Base-by-base conservation (phyloP, 2,888 invertebrate genomes). In the Heteromyza rotundicornis region DNA sequence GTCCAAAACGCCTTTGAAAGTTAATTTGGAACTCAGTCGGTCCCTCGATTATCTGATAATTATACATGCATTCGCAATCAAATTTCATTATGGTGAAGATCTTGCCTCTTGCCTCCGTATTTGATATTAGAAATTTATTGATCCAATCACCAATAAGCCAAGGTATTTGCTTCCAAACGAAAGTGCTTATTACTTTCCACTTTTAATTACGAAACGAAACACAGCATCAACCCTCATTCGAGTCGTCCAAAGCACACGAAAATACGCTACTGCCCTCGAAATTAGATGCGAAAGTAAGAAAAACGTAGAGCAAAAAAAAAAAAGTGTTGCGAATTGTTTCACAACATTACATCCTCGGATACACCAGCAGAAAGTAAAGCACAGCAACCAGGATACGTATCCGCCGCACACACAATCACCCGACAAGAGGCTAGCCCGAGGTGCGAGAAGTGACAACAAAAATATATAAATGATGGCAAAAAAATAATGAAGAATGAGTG, bases 291-390 rank as follows among this genome's bases (percentile, higher is more conserved):
- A 55, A 44, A 55, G 44, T 55, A 27, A 23, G 2, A 47, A n/a
- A n/a, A 36, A 54, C 16, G 20, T 3, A 35, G 17, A 35, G 27
- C 36, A 47, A 32, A 17, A 14, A 19, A 53, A 44, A 27, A 57
- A 57, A 60, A 60, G 64, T 64, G 64, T 64, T 64, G 64, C 44
- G 60, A 64, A 64, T 64, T 64, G 55, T 60, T 64, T 57, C 58
- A 56, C 55, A 60, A 64, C 60, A 60, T 60, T 51, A 51, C 51
- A 57, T 49, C 23, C 16, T 50, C 35, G 35, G 20, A 44, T 44
- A 56, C 52, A 52, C 24, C 27, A 52, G 52, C 52, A 52, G n/a
- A 2, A 50, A 50, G 19, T 8, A 16, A 50, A 50, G 19, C n/a
- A 52, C 24, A 52, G 24, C 5, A 17, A 52, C 50, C 23, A 52